These are phyloP conservation scores for Diadegma fenestrale DNA, from an alignment of 2,888 invertebrate species.

Conservation along the genomic window DNA sequence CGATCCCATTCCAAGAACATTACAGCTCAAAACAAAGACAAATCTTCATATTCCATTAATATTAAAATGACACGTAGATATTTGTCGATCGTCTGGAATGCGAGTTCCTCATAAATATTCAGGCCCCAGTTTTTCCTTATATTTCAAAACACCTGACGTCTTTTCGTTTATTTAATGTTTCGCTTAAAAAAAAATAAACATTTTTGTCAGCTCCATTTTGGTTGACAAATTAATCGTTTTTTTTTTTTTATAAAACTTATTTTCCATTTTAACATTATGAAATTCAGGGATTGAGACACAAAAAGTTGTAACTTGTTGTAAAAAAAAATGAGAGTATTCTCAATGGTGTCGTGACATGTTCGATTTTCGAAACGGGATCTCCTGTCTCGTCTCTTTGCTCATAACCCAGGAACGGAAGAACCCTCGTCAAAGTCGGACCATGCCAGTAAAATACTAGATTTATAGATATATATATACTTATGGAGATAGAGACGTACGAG, in stretches of 20 bases:
- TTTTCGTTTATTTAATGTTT: not conserved
- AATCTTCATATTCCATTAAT: not conserved
- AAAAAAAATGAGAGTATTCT: not conserved
- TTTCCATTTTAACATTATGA: not conserved
- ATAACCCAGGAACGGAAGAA: slow-evolving; percentile 32
- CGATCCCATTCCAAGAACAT: not conserved
- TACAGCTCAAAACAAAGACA: not conserved
- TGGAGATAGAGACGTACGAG: slow-evolving; percentile 15
- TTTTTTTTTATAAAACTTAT: not conserved
- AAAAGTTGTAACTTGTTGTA: not conserved
- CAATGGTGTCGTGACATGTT: slow-evolving; percentile 37
- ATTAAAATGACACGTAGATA: not conserved
- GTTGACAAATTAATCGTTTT: not conserved
- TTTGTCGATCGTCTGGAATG: not conserved
- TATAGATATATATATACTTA: slow-evolving; percentile 6
- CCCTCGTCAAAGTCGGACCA: slow-evolving; percentile 59
- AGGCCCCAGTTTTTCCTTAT: too few species aligned
- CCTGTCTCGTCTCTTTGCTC: not conserved
- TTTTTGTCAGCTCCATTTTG: not conserved
- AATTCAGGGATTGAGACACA: not conserved
- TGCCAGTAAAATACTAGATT: slow-evolving; percentile 11
- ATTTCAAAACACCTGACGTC: not conserved
- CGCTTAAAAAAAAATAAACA: not conserved
- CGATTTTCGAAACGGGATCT: slow-evolving; percentile 43
- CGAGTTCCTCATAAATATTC: not conserved